Base-by-base conservation (phyloP, 2,888 invertebrate genomes). In the Petrolisthes cinctipes region DNA sequence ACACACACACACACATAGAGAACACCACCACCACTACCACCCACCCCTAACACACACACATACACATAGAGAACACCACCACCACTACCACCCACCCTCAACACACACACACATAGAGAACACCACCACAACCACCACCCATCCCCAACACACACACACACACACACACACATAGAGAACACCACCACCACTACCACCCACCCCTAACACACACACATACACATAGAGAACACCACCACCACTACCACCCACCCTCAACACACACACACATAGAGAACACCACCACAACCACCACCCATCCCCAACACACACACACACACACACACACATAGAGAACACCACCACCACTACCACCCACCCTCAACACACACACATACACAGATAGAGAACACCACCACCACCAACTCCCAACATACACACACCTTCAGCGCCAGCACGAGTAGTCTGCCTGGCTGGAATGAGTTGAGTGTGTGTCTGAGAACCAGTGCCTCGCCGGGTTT, bases 401-500 rank as follows among this genome's bases (percentile, higher is more conserved):
- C 17, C 73, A 4, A 73, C 9, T 2, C n/a, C 7, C 7, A 66
- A 66, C 11, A 17, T 4, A 5, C 73, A 73, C 82, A 66, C 56
- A 82, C 82, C 71, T 66, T 7, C 20, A 82, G 4, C n/a, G 23
- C 54, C 20, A 82, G 20, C 53, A 82, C 82, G 11, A 82, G 56
- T 20, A 82, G 20, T 7, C 82, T 20, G 56, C 82, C 82, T 9
- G 71, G 73, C 73, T 73, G 71, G 23, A 82, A 23, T 20, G 82
- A 71, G n/a, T 5, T 11, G 11, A 82, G 73, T 71, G 71, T 71
- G n/a, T 14, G 54, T n/a, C 71, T 7, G 4, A 82, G 82, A 20
- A 82, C 73, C 9, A 53, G 20, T 17, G 82, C 82, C 73, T 82
- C 82, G 4, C 71, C 37, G 56, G 82, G 82, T 4, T 82, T 82